phyloP scores from a whole-genome alignment of 2,113 vertebrate genomes.

The Capreolus pygargus region DNA sequence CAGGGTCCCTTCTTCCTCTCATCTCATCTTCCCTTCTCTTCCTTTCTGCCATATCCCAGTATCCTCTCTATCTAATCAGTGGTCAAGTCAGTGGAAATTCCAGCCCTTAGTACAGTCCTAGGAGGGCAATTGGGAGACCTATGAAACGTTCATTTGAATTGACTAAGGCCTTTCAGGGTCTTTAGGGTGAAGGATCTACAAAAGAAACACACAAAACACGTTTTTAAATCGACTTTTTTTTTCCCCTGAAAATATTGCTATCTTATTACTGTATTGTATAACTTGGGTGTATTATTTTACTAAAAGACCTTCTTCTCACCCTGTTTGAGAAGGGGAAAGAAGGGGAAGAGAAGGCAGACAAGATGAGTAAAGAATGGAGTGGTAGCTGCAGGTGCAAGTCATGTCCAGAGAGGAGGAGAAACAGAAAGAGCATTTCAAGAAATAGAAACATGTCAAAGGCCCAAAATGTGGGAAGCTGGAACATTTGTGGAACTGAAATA shows the following conservation, averaged over 20 bases:
- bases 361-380: not conserved
- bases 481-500: not conserved
- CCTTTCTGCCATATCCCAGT: not conserved
- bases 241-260: not conserved
- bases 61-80: not conserved
- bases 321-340: not conserved
- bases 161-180: not conserved
- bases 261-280: not conserved
- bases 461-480: not conserved
- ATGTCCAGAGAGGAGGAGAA: not conserved
- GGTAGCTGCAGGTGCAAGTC: not conserved
- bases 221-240: not conserved
- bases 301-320: not conserved
- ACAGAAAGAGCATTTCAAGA: not conserved
- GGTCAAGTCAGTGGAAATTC: not conserved
- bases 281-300: not conserved
- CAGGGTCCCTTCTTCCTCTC: not conserved
- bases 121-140: not conserved
- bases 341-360: not conserved
- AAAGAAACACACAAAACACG: not conserved
- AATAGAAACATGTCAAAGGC: not conserved
- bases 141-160: not conserved
- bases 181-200: not conserved
- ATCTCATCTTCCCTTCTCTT: not conserved
- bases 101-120: not conserved